Conservation (phyloP, 2,113 vertebrate species). For the Tetrao urogallus region DNA sequence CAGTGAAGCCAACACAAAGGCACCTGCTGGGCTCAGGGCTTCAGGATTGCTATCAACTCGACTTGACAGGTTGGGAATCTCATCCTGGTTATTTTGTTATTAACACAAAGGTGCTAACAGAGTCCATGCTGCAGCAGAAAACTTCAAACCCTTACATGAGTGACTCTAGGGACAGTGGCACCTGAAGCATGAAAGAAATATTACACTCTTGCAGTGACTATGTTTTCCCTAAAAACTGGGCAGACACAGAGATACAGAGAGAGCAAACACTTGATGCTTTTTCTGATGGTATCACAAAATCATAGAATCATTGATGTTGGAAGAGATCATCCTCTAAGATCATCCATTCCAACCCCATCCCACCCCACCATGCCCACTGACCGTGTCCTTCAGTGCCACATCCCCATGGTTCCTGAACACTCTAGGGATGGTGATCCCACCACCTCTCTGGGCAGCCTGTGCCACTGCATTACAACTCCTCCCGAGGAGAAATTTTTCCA, state of each 20-base stretch:
- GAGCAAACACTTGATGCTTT: not conserved
- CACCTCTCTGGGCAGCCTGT: too few relatives aligned
- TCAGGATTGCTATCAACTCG: not conserved
- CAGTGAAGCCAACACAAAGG: not conserved
- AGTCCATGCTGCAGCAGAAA: not conserved
- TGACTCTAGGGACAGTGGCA: not conserved
- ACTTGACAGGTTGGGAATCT: not conserved
- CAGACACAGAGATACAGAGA: not conserved
- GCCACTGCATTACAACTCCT: too few relatives aligned
- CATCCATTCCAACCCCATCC: too few relatives aligned
- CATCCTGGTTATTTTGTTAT: not conserved
- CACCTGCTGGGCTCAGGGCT: not conserved
- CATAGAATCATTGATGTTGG: too few relatives aligned
- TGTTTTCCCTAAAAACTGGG: not conserved
- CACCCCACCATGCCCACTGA: too few relatives aligned
- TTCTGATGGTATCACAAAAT: not conserved
- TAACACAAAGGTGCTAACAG: not conserved
- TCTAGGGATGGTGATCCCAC: too few relatives aligned
- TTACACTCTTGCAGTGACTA: rapidly evolving
- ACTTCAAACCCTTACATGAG: not conserved
- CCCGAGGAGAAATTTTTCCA: too few relatives aligned
- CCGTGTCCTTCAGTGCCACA: too few relatives aligned
- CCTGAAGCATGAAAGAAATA: not conserved
- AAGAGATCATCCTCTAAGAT: too few relatives aligned
- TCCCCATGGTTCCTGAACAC: too few relatives aligned